Percentiles rank a stretch among this genome's conserved stretches.
These are phyloP conservation scores for Piezodorus guildinii DNA, from an alignment of 1,140 invertebrate species.

Conservation along the genomic window DNA sequence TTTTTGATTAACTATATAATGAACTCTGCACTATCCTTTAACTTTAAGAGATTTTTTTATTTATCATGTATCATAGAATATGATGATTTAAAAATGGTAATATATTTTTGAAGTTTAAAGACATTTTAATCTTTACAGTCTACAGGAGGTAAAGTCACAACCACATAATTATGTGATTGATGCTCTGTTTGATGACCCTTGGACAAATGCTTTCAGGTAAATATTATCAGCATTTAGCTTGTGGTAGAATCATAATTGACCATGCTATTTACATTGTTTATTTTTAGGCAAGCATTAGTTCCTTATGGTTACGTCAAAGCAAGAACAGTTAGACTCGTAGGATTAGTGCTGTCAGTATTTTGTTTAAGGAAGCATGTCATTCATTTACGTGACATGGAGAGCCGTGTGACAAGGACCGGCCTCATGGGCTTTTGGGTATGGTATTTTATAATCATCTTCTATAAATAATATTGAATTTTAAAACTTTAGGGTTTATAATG, in stretches of 20 bases:
- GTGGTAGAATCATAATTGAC: not conserved
- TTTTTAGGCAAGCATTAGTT: constrained; percentile 50
- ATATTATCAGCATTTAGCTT: not conserved
- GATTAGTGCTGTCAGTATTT: constrained; percentile 64
- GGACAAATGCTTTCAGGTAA: constrained; percentile 58
- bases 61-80: too few relatives aligned
- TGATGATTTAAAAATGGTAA: too few relatives aligned
- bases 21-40: too few relatives aligned
- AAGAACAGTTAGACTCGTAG: constrained; percentile 63
- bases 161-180: constrained; percentile 73
- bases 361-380: constrained; percentile 62
- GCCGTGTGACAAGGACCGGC: constrained; percentile 74
- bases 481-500: too few relatives aligned
- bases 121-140: constrained; percentile 37
- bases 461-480: too few relatives aligned
- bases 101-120: not conserved
- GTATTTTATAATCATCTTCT: not conserved
- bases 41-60: too few relatives aligned
- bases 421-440: constrained; percentile 73
- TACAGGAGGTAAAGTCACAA: constrained; percentile 82
- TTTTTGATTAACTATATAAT: too few relatives aligned
- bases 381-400: constrained; percentile 69
- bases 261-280: constrained; percentile 11
- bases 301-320: constrained; percentile 62
- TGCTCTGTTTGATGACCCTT: constrained; percentile 69